A percentile compares a stretch with the other conserved stretches of the same genome.
These are phyloP conservation scores for Lasius platythorax DNA, from an alignment of 2,888 invertebrate species.

Conservation along the genomic window DNA sequence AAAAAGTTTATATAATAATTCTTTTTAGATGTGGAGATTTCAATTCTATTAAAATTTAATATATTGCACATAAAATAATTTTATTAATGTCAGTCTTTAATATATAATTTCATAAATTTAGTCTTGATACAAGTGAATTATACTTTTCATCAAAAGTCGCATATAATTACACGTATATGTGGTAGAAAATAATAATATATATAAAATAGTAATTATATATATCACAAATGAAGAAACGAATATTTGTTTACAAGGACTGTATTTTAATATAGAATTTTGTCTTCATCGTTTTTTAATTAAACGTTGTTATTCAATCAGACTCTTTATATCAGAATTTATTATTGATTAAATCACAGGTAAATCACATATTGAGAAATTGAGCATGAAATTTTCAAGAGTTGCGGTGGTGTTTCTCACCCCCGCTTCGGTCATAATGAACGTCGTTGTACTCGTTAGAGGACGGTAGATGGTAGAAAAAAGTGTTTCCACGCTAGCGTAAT, in stretches of 20 bases:
- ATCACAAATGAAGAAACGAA: not conserved
- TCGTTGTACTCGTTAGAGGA: constrained; percentile 59
- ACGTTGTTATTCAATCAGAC: not conserved
- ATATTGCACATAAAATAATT: not conserved
- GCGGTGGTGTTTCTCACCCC: not conserved
- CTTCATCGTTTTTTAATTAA: not conserved
- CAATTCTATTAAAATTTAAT: not conserved
- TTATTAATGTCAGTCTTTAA: not conserved
- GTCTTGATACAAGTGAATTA: not conserved
- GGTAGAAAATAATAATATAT: not conserved
- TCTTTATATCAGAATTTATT: not conserved
- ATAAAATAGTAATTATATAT: not conserved
- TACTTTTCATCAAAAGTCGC: not conserved
- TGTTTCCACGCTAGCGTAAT: constrained; percentile 69
- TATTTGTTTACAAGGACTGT: not conserved
- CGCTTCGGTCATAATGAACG: constrained; percentile 15
- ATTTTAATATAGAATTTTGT: not conserved
- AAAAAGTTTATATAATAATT: not conserved
- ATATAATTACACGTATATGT: not conserved
- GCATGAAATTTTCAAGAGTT: not conserved
- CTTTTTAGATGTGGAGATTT: not conserved
- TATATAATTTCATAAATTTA: not conserved
- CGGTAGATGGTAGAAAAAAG: constrained; percentile 58
- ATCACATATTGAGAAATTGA: constrained; percentile 16
- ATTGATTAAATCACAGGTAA: constrained; percentile 4